Conservation (phyloP, 2,888 invertebrate genomes). For the Altica lythri region DNA sequence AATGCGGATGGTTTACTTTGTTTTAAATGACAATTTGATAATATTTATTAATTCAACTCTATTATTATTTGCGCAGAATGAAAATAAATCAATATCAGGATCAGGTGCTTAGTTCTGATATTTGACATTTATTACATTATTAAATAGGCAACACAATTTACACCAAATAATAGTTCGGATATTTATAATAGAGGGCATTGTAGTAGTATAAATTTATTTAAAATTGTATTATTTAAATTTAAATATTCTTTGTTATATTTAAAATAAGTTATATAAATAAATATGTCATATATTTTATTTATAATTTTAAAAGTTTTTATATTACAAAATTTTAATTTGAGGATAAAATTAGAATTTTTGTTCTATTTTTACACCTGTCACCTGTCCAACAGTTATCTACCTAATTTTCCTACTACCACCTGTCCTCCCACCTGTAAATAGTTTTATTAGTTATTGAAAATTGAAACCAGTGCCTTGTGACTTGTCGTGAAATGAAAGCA, state of each 20-base stretch:
- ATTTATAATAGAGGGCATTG: no score
- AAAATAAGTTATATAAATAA: no score
- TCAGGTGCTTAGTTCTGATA: slow-evolving; percentile 17
- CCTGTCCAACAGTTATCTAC: slow-evolving; percentile 5
- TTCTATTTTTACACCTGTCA: not conserved
- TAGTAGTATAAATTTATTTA: no score
- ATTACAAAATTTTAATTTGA: not conserved
- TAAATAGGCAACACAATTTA: slow-evolving; percentile 16
- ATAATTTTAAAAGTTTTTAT: no score
- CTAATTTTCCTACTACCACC: slow-evolving; percentile 4
- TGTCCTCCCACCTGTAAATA: slow-evolving; percentile 24
- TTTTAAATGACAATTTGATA: slow-evolving; percentile 19
- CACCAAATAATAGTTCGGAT: no score
- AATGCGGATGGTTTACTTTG: slow-evolving; percentile 2
- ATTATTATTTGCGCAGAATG: slow-evolving; percentile 26
- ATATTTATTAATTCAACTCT: slow-evolving; percentile 21
- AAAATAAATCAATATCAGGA: slow-evolving; percentile 26
- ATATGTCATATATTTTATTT: no score
- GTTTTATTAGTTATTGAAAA: not conserved
- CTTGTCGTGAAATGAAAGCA: slow-evolving; percentile 12
- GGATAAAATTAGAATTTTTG: not conserved
- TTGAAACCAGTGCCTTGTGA: slow-evolving; percentile 16
- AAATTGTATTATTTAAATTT: not conserved
- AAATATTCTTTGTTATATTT: no score
- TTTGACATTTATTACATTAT: slow-evolving; percentile 16